Base-by-base conservation (phyloP, 2,113 vertebrate species). In the Microcebus lehilahytsara region DNA sequence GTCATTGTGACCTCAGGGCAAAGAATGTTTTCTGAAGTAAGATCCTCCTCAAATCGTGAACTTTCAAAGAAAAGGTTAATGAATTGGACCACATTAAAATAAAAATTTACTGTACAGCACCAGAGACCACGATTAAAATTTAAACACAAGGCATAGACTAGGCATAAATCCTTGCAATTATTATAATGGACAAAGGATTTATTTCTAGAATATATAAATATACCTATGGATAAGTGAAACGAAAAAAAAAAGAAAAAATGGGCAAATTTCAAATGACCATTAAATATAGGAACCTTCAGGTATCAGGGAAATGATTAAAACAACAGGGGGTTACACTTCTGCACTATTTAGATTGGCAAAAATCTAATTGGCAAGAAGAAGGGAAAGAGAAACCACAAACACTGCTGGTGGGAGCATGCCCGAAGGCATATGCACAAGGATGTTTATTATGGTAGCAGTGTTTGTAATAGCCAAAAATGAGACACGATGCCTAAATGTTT, bases 11-110 rank as follows among this genome's bases (percentile, higher is more conserved):
- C 20, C 22, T 91, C 42, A 84, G 42, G 30, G 25, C 72, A 88
- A 72, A 51, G 53, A 75, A 14, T 93, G 32, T 95, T 96, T 79
- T 89, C 83, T 86, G 77, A 91, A 56, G 83, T 10, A 71, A 77
- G 69, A 89, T 32, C 32, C 7, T n/a, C 27, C 7, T 53, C 22
- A 91, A 56, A 72, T 79, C 23, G 86, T 20, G 81, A n/a, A 40
- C 32, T 51, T 11, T 40, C 40, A 53, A 83, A 78, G 25, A 58
- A 87, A 79, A 92, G 16, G 16, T 88, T n/a, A 42, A 67, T 80
- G 56, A 34, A 60, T 74, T 77, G 5, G 25, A 87, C 42, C 67
- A 83, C 40, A 58, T 67, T 88, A 84, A 88, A 74, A 46, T 85
- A 25, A 89, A 81, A 78, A 83, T 34, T 37, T 20, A 46, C 42